Conservation (phyloP, 2,113 vertebrate species). For the Cacatua alba region DNA sequence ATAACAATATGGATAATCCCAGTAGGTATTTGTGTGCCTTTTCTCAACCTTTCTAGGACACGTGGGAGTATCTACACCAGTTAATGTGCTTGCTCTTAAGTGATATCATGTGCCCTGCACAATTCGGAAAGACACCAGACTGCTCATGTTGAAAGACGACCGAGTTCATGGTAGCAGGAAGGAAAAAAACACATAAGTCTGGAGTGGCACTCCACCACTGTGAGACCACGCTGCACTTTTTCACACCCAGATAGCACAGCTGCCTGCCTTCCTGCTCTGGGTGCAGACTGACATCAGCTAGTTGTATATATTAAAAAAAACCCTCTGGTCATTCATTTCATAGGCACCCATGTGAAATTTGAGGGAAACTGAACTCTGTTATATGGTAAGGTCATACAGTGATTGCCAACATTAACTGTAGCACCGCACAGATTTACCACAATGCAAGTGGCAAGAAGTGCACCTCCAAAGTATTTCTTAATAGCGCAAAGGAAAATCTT, state of each 20-base stretch:
- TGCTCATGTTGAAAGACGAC: background rate
- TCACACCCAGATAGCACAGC: background rate
- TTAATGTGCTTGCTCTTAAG: background rate
- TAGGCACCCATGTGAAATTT: background rate
- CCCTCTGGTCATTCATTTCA: background rate
- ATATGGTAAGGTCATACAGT: rapidly evolving
- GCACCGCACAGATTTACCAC: background rate
- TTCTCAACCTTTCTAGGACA: background rate
- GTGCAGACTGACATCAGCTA: background rate
- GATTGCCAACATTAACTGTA: background rate
- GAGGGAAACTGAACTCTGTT: background rate
- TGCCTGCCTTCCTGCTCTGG: background rate
- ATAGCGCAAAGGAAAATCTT: background rate
- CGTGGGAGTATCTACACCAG: rapidly evolving
- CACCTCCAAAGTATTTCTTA: background rate
- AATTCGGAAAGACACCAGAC: background rate
- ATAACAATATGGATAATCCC: background rate
- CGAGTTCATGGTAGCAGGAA: background rate
- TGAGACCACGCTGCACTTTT: background rate
- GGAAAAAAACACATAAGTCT: background rate
- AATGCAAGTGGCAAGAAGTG: background rate
- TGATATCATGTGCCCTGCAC: background rate
- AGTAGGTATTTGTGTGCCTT: background rate
- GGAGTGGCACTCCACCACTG: background rate
- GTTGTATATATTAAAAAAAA: background rate